These are phyloP conservation scores for Microdon myrmicae DNA, from an alignment of 2,888 invertebrate species.

Conservation along the genomic window DNA sequence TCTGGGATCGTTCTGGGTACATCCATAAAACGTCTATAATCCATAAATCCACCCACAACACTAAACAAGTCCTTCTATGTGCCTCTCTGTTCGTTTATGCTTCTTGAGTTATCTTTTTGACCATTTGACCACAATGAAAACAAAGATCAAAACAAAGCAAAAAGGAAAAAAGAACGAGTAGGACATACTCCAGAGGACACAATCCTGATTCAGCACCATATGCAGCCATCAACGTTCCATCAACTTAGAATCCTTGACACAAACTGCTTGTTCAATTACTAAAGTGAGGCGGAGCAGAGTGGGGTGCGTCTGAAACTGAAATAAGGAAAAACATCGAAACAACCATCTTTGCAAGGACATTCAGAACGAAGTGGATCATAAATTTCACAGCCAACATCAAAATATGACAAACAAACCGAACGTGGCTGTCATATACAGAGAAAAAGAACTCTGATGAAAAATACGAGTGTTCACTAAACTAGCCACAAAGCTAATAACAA, in stretches of 20 bases:
- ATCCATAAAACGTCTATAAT: slow-evolving; percentile 28
- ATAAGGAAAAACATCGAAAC: slow-evolving; percentile 2
- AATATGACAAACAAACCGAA: slow-evolving; percentile 46
- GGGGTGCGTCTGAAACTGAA: too few relatives aligned
- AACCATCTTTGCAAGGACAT: slow-evolving; percentile 25
- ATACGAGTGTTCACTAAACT: slow-evolving; percentile 36
- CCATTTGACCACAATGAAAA: slow-evolving; percentile 34
- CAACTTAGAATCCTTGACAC: slow-evolving; percentile 36
- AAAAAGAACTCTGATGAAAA: slow-evolving; percentile 1
- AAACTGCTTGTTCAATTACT: slow-evolving; percentile 39
- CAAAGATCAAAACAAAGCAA: slow-evolving; percentile 1
- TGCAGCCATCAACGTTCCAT: slow-evolving; percentile 43
- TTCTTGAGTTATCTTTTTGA: slow-evolving; percentile 36
- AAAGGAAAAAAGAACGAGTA: neutral
- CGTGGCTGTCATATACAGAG: slow-evolving; percentile 18
- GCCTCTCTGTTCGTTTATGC: slow-evolving; percentile 7
- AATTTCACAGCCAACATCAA: slow-evolving; percentile 46
- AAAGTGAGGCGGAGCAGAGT: too few relatives aligned
- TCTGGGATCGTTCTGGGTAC: too few relatives aligned
- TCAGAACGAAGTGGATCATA: slow-evolving; percentile 37
- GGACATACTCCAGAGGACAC: too few relatives aligned
- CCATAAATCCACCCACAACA: slow-evolving; percentile 44
- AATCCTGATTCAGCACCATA: slow-evolving; percentile 9
- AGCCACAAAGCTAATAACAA: slow-evolving; percentile 52
- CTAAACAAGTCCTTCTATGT: slow-evolving; percentile 19